These are phyloP conservation scores for Aurelia coerulea DNA, from an alignment of 30 jellyfish, hydroid and myxozoan genomes.

Conservation along the genomic window DNA sequence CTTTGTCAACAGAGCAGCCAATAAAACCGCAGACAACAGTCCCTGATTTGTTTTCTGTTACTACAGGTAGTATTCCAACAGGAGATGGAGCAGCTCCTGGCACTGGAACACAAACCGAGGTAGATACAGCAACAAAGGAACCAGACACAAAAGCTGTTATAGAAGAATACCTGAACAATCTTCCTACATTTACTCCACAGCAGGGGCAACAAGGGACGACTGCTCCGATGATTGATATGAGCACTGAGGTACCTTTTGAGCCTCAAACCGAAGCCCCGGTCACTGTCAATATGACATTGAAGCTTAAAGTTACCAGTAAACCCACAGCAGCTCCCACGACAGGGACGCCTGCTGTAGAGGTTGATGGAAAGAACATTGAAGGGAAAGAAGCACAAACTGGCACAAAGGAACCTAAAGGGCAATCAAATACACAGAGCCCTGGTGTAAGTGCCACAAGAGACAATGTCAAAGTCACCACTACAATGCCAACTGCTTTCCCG, in stretches of 20 bases:
- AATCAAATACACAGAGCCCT: too few species aligned
- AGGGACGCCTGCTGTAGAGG: background rate
- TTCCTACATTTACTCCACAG: too few species aligned
- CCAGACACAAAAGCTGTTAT: constrained; percentile 8
- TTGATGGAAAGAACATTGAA: background rate
- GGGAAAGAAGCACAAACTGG: too few species aligned
- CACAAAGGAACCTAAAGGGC: constrained; percentile 5
- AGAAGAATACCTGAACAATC: background rate
- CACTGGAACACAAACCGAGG: background rate
- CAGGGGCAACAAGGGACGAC: too few species aligned
- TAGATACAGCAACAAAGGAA: background rate
- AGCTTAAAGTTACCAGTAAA: background rate
- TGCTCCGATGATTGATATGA: background rate
- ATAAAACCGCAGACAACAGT: background rate
- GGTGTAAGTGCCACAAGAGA: too few species aligned
- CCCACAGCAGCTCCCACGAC: constrained; percentile 2
- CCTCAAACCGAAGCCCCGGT: constrained; percentile 20
- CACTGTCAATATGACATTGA: background rate
- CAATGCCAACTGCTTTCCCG: constrained; percentile 27
- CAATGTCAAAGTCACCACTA: background rate
- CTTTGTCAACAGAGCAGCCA: background rate
- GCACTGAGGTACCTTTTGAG: constrained; percentile 3
- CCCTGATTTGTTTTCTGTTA: background rate
- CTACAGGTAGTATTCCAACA: background rate
- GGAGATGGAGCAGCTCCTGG: constrained; percentile 5